Percentiles rank a stretch among this genome's conserved stretches.
Evolutionary conservation across 2,888 invertebrate species (phyloP).

Genomic region (Leucophenga montana): DNA sequence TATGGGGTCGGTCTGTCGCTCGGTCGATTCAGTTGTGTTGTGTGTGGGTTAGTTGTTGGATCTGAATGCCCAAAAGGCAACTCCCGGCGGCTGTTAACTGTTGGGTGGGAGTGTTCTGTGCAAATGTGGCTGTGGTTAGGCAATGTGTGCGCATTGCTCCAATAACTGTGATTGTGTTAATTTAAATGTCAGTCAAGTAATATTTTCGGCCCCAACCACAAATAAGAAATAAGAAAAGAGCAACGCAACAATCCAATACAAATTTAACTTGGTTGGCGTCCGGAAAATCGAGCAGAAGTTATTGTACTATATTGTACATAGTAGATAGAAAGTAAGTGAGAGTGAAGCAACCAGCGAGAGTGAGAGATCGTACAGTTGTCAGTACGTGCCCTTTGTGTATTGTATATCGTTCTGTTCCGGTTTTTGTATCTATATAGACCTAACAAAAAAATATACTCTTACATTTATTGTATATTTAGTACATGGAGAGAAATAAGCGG

Average conservation of each 20-base stretch:
- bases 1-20: slow-evolving; percentile 32
- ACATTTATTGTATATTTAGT: too few species aligned
- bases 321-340: neutral
- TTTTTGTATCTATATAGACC: neutral
- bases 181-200: slow-evolving; percentile 67
- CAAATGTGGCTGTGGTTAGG: slow-evolving; percentile 15
- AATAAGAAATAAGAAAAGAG: neutral
- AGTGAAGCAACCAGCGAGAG: neutral
- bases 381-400: slow-evolving; percentile 63
- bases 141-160: slow-evolving; percentile 49
- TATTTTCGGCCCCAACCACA: slow-evolving; percentile 55
- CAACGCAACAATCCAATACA: slow-evolving; percentile 9
- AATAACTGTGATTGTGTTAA: slow-evolving; percentile 67
- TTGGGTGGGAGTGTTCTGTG: slow-evolving; percentile 29
- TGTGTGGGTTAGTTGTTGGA: too few species aligned
- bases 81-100: neutral
- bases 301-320: neutral
- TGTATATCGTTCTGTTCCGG: too few species aligned
- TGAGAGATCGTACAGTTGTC: slow-evolving; percentile 28
- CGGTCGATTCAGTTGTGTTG: neutral
- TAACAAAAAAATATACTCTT: neutral
- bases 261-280: slow-evolving; percentile 37
- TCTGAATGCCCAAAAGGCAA: neutral
- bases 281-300: slow-evolving; percentile 9
- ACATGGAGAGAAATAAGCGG: too few species aligned